Evolutionary conservation across 2,113 vertebrate genomes (phyloP), one percentile per base, ranked within the genome.

Genomic region (Aspiorhynchus laticeps): DNA sequence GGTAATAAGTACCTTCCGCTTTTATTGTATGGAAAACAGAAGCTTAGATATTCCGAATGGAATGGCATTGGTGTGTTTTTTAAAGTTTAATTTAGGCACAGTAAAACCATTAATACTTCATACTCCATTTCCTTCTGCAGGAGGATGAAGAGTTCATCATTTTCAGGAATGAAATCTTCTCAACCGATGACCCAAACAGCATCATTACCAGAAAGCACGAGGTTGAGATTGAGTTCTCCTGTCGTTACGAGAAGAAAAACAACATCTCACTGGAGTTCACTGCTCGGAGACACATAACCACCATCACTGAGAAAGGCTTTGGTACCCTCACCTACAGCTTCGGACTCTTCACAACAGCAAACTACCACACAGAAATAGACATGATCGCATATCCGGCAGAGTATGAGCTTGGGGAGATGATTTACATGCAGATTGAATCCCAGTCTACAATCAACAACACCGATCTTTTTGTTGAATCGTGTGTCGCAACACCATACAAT

Each of bases 151-250:
- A 92, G 0, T 77, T 91, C 65, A 90, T 95, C 0, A 87, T 91
- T 5, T 95, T 95, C 88, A 94, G 91, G 84, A 95, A 95, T 65
- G 91, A 93, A 86, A 92, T 94, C 48, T 91, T 89, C 38, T 86
- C 92, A 0, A 71, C 90, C 0, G 92, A 94, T 21, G 59, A 88
- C n/a, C 0, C 0, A 0, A 5, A 0, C 0, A 24, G 75, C 11
- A 15, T 94, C 41, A 94, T 95, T 87, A 94, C 93, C 87, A 93
- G 94, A 84, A 91, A 90, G 33, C 88, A 94, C 26, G 88, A 88
- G 53, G 46, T 93, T 85, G 91, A 93, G 24, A 87, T 93, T 3
- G 80, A 87, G 38, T 94, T 95, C 91, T 91, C 85, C 80, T 95
- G 94, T 83, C 91, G 92, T 89, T 95, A 94, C 77, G 83, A 93